phyloP scores from a whole-genome alignment of 1,140 invertebrate genomes.

The Catajapyx aquilonaris region DNA sequence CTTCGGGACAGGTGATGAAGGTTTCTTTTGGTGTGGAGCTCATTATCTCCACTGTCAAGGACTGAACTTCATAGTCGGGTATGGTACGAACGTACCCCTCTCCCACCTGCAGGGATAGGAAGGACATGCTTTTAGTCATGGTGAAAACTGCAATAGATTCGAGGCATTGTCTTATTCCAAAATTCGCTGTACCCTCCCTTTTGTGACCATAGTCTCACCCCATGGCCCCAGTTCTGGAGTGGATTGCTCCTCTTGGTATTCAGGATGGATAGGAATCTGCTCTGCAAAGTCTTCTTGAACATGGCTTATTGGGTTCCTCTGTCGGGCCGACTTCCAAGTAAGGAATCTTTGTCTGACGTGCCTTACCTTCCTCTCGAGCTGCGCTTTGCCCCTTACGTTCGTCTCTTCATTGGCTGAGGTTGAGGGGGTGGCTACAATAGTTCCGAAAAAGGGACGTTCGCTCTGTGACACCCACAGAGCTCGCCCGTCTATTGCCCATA shows the following conservation, averaged over 20 bases:
- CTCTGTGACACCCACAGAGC: no score
- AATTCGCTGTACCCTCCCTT: slow-evolving; percentile 23
- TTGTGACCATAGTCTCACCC: no score
- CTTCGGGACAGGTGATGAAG: slow-evolving; percentile 94
- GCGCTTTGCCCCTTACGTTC: no score
- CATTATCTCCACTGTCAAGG: slow-evolving; percentile 93
- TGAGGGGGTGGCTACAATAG: no score
- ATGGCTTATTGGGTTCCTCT: no score
- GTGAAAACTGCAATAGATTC: background rate
- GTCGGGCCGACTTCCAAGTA: no score
- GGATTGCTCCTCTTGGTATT: slow-evolving; percentile 99
- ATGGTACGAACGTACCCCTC: slow-evolving; percentile 99
- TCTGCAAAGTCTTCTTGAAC: slow-evolving; percentile 99
- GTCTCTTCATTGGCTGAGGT: no score
- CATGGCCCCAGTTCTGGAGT: slow-evolving; percentile 99
- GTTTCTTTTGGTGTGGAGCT: slow-evolving; percentile 98
- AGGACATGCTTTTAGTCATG: no score
- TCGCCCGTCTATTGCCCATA: no score
- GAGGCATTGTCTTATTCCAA: slow-evolving; percentile 33
- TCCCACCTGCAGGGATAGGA: slow-evolving; percentile 35
- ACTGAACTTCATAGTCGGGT: slow-evolving; percentile 98
- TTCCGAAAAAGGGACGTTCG: no score
- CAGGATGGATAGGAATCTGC: slow-evolving; percentile 92
- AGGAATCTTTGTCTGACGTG: no score
- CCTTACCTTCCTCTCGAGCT: no score